Evolutionary conservation across 2,113 vertebrate species (phyloP).

Genomic region (Pipa parva): DNA sequence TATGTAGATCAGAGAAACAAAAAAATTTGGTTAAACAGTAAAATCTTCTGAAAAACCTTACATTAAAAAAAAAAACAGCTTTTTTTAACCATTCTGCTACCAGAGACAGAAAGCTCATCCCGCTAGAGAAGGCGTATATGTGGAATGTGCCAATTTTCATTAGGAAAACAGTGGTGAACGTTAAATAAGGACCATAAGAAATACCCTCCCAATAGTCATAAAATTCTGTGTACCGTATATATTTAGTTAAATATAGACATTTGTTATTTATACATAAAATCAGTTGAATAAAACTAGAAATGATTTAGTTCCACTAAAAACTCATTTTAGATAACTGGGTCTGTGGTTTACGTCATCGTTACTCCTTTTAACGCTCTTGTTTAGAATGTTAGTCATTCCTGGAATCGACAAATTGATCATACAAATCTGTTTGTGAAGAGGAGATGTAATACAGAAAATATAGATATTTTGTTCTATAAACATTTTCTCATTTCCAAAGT

Average conservation of each 20-base stretch:
- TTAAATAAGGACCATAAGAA: slow-evolving; percentile 28
- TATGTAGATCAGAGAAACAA: slow-evolving; percentile 39
- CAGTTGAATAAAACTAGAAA: slow-evolving; percentile 76
- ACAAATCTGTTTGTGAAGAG: neutral
- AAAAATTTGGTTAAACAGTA: slow-evolving; percentile 35
- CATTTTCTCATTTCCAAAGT: neutral
- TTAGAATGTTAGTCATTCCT: slow-evolving; percentile 16
- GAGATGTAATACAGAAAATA: slow-evolving; percentile 10
- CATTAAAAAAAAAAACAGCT: slow-evolving; percentile 24
- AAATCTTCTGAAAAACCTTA: slow-evolving; percentile 33
- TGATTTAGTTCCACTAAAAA: slow-evolving; percentile 74
- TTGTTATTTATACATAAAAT: slow-evolving; percentile 83
- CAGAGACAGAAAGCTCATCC: neutral
- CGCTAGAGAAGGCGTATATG: slow-evolving; percentile 23
- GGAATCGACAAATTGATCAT: neutral
- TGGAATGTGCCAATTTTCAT: slow-evolving; percentile 34
- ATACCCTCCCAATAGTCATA: slow-evolving; percentile 32
- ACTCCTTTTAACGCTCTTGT: slow-evolving; percentile 48
- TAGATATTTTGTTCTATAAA: slow-evolving; percentile 16
- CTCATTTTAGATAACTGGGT: slow-evolving; percentile 53
- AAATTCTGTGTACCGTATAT: slow-evolving; percentile 47
- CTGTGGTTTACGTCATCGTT: slow-evolving; percentile 31
- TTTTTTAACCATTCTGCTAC: slow-evolving; percentile 32
- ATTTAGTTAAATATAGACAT: slow-evolving; percentile 83
- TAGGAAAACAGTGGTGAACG: slow-evolving; percentile 20